These are phyloP conservation scores for Pecten maximus DNA, from an alignment of 2,888 invertebrate genomes.

Conservation along the genomic window DNA sequence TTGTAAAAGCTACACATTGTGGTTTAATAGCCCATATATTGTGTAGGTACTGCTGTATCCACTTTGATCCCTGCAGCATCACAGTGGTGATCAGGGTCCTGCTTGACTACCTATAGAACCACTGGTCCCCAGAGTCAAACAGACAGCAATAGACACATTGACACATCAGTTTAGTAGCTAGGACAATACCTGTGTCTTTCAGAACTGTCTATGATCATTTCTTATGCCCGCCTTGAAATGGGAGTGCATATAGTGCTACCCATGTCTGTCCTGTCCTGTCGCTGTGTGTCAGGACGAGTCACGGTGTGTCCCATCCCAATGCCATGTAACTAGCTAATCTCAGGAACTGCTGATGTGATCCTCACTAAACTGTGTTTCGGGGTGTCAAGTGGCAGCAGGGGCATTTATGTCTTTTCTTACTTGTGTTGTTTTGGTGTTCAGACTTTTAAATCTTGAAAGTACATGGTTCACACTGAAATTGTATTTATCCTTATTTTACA, in stretches of 20 bases:
- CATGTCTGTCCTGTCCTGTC: no score
- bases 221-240: no score
- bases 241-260: no score
- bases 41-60: neutral
- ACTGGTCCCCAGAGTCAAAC: neutral
- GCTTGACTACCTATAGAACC: slow-evolving; percentile 9
- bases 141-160: neutral
- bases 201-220: neutral
- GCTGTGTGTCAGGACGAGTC: no score
- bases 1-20: neutral
- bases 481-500: neutral
- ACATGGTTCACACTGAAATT: neutral
- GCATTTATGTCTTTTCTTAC: no score
- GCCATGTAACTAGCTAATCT: no score
- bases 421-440: neutral
- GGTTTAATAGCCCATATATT: neutral
- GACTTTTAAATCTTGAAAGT: neutral
- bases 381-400: no score
- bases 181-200: neutral
- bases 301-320: no score
- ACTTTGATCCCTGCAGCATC: slow-evolving; percentile 1
- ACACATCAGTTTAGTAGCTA: neutral
- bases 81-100: slow-evolving; percentile 2
- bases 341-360: no score
- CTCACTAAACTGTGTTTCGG: no score